These are phyloP conservation scores for Sitta europaea DNA, from an alignment of 2,113 vertebrate species.

Conservation along the genomic window DNA sequence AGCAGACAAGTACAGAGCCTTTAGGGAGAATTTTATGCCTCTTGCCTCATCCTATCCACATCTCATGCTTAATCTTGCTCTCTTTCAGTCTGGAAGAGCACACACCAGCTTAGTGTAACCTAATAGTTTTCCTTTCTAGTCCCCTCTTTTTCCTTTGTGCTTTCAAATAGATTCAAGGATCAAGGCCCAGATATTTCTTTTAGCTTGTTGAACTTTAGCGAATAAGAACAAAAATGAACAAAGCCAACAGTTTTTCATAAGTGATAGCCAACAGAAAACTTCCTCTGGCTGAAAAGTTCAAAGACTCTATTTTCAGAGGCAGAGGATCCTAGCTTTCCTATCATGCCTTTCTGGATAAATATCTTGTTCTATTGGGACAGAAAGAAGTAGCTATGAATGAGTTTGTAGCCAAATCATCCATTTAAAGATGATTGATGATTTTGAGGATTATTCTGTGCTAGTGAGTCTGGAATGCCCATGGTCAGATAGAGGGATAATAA, in stretches of 20 bases:
- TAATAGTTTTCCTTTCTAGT: slow-evolving; percentile 11
- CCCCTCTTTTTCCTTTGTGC: background rate
- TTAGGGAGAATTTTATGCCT: slow-evolving; percentile 1
- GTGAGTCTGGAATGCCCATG: background rate
- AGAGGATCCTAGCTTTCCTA: background rate
- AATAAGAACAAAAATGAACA: slow-evolving; percentile 42
- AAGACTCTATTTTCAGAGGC: slow-evolving; percentile 12
- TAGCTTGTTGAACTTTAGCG: background rate
- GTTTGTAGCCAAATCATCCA: background rate
- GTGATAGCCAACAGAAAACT: slow-evolving; percentile 54
- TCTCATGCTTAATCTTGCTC: background rate
- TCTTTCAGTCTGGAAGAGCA: background rate
- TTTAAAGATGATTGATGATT: background rate
- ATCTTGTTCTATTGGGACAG: background rate
- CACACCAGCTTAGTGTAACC: background rate
- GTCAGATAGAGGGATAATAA: background rate
- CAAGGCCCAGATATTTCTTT: slow-evolving; percentile 30
- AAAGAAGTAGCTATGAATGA: background rate
- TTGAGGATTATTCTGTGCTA: background rate
- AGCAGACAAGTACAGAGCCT: background rate
- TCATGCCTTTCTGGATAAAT: background rate
- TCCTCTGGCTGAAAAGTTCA: slow-evolving; percentile 50
- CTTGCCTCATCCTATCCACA: background rate
- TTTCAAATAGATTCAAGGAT: slow-evolving; percentile 34
- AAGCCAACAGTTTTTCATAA: slow-evolving; percentile 45